A percentile compares a stretch with the other conserved stretches of the same genome.
These are phyloP conservation scores for Aphaenogaster rudis DNA, from an alignment of 1,140 invertebrate genomes.

Conservation along the genomic window DNA sequence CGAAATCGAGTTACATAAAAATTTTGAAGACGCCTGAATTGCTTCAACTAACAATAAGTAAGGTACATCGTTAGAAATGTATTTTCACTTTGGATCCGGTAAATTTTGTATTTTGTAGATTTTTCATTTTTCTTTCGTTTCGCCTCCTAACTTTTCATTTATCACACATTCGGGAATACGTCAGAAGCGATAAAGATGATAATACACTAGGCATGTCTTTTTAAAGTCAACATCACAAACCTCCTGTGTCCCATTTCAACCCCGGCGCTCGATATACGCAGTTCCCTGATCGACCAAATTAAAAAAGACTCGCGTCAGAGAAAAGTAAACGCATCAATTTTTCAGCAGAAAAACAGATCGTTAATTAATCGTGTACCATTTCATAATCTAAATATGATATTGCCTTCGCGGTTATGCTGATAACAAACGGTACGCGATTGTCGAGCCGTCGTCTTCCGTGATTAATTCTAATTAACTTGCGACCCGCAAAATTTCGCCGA, in stretches of 20 bases:
- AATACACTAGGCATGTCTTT: slow-evolving; percentile 47
- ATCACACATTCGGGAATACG: slow-evolving; percentile 21
- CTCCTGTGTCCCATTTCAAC: background rate
- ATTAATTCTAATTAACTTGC: slow-evolving; percentile 46
- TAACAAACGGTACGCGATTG: background rate
- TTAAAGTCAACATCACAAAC: slow-evolving; percentile 42
- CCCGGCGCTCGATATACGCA: background rate
- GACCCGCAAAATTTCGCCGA: slow-evolving; percentile 32
- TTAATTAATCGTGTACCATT: background rate
- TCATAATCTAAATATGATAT: background rate
- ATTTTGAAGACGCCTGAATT: background rate
- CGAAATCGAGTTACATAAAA: background rate
- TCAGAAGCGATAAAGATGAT: slow-evolving; percentile 41
- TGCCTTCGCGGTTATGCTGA: background rate
- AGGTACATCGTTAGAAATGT: background rate
- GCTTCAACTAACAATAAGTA: background rate
- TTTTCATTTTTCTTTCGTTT: background rate
- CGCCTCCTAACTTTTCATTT: background rate
- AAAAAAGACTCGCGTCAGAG: background rate
- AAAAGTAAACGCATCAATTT: background rate
- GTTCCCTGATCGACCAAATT: background rate
- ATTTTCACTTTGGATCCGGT: background rate
- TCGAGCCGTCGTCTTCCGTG: background rate
- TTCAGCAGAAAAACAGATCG: background rate
- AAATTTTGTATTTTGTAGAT: slow-evolving; percentile 6